Base-by-base conservation (phyloP, 2,888 invertebrate species). In the Agrochola lota region DNA sequence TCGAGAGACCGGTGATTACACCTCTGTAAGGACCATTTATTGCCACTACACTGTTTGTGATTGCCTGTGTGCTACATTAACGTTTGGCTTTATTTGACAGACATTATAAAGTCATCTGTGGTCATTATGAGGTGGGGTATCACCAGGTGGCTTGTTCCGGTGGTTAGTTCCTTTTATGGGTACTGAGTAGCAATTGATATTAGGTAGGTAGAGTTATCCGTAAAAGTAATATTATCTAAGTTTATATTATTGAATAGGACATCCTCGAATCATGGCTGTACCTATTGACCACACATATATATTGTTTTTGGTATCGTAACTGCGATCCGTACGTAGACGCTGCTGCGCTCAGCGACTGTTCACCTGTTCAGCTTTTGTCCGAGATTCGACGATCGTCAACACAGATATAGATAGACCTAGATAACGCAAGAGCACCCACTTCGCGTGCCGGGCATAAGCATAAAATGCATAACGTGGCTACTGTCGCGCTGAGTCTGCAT, bases 1-100 rank as follows among this genome's bases (percentile, higher is more conserved):
- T 90, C 90, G 87, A 80, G 83, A 84, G 87, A 88, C 88, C 87
- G 89, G 90, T 92, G 93, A 93, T 94, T 93, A 93, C 91, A 90
- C 83, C 89, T 89, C 86, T 85, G 88, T 85, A 85, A 91, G 88
- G 88, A 89, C 85, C 89, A 89, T 93, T 93, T 92, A 92, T 92
- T 91, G 89, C 89, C 78, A 87, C 86, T 85, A 88, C 91, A 91
- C 91, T 90, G 90, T 90, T 91, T 93, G 90, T 91, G 93, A 93
- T 92, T 92, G 91, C 89, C 89, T 89, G 87, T 89, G 85, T 83
- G 84, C 81, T 74, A 77, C 84, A 83, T 87, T 88, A 89, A 74
- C 86, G 81, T 84, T 86, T 81, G 74, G 78, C 77, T 83, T 85
- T 81, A 84, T 83, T 83, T 88, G 71, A 84, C 70, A 69, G 78